Conservation (phyloP, 2,888 invertebrate genomes). For the Aproaerema taeniolella region DNA sequence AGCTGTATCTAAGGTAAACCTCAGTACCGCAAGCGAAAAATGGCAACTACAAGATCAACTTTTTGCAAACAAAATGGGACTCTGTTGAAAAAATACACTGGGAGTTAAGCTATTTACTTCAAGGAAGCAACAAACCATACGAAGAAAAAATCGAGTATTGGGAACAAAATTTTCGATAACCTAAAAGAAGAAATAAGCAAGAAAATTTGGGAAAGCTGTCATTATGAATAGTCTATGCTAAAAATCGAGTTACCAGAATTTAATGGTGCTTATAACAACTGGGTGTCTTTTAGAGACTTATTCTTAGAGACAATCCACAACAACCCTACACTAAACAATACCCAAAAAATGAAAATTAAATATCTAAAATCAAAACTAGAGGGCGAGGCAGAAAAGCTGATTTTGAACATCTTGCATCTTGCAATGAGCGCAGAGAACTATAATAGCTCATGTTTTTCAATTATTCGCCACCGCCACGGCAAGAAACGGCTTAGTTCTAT, state of each 20-base stretch:
- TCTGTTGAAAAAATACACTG: background rate
- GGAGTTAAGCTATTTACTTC: background rate
- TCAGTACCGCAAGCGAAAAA: background rate
- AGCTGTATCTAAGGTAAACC: background rate
- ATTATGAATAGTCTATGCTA: background rate
- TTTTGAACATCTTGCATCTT: background rate
- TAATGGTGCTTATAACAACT: conserved; percentile 1
- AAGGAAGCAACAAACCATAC: background rate
- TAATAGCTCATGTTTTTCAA: background rate
- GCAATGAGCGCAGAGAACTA: background rate
- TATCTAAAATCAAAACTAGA: conserved; percentile 1
- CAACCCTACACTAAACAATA: background rate
- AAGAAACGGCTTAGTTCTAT: background rate
- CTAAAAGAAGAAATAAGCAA: background rate
- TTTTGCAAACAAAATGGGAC: background rate
- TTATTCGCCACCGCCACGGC: background rate
- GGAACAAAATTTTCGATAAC: background rate
- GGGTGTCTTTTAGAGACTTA: background rate
- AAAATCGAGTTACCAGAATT: background rate
- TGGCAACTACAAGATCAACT: background rate
- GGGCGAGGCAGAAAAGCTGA: background rate
- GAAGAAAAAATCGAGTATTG: background rate
- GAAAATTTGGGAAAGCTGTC: background rate
- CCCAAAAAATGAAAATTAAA: conserved; percentile 1
- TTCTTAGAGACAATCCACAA: background rate